A percentile compares a stretch with the other conserved stretches of the same genome.
phyloP scores from a whole-genome alignment of 2,797 vertebrate genomes.

The Anas acuta region DNA sequence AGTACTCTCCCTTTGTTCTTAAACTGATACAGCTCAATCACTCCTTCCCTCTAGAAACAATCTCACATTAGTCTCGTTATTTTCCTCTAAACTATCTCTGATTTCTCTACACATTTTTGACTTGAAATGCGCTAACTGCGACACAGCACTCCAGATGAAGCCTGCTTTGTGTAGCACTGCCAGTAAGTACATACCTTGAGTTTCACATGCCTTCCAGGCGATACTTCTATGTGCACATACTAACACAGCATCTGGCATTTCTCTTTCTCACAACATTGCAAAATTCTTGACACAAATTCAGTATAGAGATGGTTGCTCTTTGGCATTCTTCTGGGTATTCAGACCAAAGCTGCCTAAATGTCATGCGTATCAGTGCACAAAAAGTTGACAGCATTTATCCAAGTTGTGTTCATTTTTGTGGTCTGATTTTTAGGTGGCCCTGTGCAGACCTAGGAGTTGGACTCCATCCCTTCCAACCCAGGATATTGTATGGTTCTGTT shows the following conservation, averaged over 20 bases:
- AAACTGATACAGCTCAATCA: not conserved
- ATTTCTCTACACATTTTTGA: not conserved
- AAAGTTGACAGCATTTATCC: not conserved
- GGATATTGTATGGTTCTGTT: too few species aligned
- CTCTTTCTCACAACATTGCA: not conserved
- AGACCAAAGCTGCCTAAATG: not conserved
- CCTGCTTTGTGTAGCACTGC: not conserved
- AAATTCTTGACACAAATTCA: not conserved
- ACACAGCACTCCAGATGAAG: not conserved
- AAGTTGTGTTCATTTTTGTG: not conserved
- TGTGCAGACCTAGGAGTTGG: too few species aligned
- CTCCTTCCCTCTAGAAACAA: not conserved
- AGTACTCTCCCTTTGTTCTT: not conserved
- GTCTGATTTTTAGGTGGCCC: too few species aligned
- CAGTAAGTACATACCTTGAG: not conserved
- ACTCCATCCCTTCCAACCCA: too few species aligned
- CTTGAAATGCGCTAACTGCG: not conserved
- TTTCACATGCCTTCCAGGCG: not conserved
- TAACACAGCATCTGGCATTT: not conserved
- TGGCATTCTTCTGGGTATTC: not conserved
- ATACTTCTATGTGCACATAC: rapidly evolving
- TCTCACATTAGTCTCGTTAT: not conserved
- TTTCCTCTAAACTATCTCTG: not conserved
- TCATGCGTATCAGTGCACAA: not conserved
- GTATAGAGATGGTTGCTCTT: not conserved